Evolutionary conservation across 2,888 invertebrate species (phyloP).

Genomic region (Heliconius charithonia): DNA sequence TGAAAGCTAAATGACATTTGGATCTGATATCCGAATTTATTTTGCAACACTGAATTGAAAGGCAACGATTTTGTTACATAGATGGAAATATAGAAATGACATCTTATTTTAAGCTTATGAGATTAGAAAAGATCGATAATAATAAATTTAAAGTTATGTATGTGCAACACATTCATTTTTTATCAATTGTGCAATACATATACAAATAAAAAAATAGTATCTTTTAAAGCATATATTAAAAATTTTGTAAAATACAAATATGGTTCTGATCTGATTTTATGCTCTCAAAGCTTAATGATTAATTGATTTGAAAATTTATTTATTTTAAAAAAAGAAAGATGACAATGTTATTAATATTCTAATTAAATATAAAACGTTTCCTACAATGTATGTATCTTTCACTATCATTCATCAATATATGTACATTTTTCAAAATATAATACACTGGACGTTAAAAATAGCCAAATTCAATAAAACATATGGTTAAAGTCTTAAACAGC

Average conservation of each 20-base stretch:
- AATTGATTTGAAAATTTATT: not conserved
- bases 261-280: not conserved
- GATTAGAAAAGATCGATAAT: not conserved
- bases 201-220: not conserved
- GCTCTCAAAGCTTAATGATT: not conserved
- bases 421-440: slow-evolving; percentile 27
- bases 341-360: slow-evolving; percentile 1
- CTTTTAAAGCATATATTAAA: slow-evolving; percentile 5
- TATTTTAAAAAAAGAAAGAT: not conserved
- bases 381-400: slow-evolving; percentile 26
- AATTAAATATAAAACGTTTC: slow-evolving; percentile 18
- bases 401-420: slow-evolving; percentile 28
- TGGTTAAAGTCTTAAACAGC: not conserved
- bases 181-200: slow-evolving; percentile 10
- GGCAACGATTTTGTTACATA: not conserved
- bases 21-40: not conserved
- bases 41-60: not conserved
- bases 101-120: not conserved
- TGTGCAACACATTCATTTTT: not conserved
- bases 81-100: not conserved
- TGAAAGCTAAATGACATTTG: not conserved
- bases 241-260: not conserved
- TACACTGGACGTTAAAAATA: slow-evolving; percentile 3
- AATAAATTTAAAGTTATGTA: not conserved
- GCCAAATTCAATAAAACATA: not conserved